Conservation (phyloP, 2,888 invertebrate genomes). For the Leptopterna dolabrata region DNA sequence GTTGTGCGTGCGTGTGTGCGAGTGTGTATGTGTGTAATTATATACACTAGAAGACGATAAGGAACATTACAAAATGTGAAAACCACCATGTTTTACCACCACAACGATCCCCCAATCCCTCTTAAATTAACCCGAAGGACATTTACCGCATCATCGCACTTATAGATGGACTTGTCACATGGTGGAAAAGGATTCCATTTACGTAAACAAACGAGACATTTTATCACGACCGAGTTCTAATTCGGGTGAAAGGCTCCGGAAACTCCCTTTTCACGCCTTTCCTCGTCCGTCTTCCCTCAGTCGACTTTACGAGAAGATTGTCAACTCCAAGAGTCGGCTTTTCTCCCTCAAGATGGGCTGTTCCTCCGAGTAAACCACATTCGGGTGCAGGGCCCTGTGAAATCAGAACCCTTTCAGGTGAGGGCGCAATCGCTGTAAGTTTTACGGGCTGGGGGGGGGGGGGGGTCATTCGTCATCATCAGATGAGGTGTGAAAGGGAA, state of each 20-base stretch:
- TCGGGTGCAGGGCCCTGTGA: neutral
- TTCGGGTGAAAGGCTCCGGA: constrained; percentile 6
- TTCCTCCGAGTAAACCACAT: neutral
- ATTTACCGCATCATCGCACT: neutral
- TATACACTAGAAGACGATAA: too few species aligned
- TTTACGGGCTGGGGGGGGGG: neutral
- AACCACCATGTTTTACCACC: too few species aligned
- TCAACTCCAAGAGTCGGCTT: neutral
- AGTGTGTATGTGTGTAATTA: too few species aligned
- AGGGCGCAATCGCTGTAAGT: neutral
- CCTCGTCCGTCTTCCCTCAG: neutral
- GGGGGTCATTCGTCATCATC: too few species aligned
- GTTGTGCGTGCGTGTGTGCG: too few species aligned
- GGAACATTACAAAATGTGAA: too few species aligned
- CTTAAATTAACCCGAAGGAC: too few species aligned
- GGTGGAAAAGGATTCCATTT: neutral
- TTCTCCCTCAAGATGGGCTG: neutral
- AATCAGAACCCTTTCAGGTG: neutral
- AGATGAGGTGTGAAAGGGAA: too few species aligned
- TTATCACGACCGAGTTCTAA: constrained; percentile 17
- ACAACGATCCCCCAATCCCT: too few species aligned
- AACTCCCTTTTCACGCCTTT: constrained; percentile 4
- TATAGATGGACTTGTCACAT: constrained; percentile 6
- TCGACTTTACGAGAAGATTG: neutral
- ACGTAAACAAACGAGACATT: constrained; percentile 1